Evolutionary conservation across 2,888 invertebrate species (phyloP), one percentile per base, ranked within the genome.

Genomic region (Drosophila emarginata): DNA sequence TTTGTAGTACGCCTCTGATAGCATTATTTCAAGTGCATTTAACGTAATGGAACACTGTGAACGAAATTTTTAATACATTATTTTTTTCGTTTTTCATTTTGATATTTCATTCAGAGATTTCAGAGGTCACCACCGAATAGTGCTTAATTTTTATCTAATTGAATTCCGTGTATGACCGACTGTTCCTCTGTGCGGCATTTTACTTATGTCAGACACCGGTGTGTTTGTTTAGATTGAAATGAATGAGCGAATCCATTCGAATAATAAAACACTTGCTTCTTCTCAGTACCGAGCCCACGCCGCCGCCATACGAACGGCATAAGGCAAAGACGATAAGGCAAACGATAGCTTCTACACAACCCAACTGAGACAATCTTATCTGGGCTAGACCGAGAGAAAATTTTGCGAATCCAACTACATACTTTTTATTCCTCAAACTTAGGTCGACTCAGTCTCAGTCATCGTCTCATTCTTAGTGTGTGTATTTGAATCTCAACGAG

Each of bases 221-320:
- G 68, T 67, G 61, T 74, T 72, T 75, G 54, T 73, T 53, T 69
- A 71, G 81, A 80, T 80, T 84, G 61, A 78, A 67, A 70, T 70
- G 87, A 67, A 73, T 69, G 68, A 80, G 78, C 59, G 63, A 78
- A 68, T 66, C 76, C 79, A 84, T 79, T 87, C 84, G 78, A 81
- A 72, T 78, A 87, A 80, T 84, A 80, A 87, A 84, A 70, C 69
- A 68, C 67, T 84, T 67, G 59, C 69, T 69, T 77, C 71, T 59
- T 67, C 61, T 62, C 39, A 66, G 71, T 40, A 18, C 64, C 62
- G 52, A 65, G 59, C 50, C 28, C 60, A 45, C 39, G 37, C 7
- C 4, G 32, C 32, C 52, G 40, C 18, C 9, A 40, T 40, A 26
- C 61, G 54, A 63, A 78, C 28, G 28, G 5, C 6, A 78, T 80